phyloP scores from a whole-genome alignment of 2,113 vertebrate genomes.

The Callospermophilus lateralis region DNA sequence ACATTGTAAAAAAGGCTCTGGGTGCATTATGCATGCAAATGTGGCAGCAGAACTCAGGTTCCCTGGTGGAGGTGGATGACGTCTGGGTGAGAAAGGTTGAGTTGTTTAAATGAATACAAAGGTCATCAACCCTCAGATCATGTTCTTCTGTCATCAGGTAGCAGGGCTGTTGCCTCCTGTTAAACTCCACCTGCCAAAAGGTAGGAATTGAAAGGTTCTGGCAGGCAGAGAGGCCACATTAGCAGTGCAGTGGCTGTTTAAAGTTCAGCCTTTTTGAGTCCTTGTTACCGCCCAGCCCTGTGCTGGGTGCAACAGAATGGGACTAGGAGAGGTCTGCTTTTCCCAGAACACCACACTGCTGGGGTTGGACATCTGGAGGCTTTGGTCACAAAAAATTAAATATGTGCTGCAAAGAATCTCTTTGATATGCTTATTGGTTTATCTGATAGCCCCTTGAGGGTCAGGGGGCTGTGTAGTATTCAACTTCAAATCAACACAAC shows the following conservation, averaged over 20 bases:
- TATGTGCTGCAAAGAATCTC: not conserved
- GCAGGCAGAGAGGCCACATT: not conserved
- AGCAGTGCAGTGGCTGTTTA: not conserved
- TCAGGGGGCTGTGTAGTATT: not conserved
- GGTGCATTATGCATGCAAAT: conserved; percentile 82
- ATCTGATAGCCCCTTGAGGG: not conserved
- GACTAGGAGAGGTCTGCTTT: not conserved
- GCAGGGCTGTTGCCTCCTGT: not conserved
- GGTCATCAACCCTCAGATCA: conserved; percentile 66
- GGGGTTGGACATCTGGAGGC: not conserved
- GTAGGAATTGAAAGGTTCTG: not conserved
- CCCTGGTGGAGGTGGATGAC: conserved; percentile 53
- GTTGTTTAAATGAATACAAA: conserved; percentile 77
- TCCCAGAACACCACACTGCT: not conserved
- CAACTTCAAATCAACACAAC: not conserved
- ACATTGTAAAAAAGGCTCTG: conserved; percentile 79
- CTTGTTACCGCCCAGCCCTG: not conserved
- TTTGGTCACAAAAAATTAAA: not conserved
- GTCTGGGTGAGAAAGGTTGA: conserved; percentile 72
- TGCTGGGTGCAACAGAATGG: not conserved
- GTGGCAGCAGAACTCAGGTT: conserved; percentile 70
- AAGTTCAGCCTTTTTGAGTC: not conserved
- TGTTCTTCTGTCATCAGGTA: conserved; percentile 68
- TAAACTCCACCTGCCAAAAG: conserved; percentile 65
- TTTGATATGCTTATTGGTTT: not conserved